phyloP scores from a whole-genome alignment of 2,888 invertebrate species.

The Endomychus coccineus region DNA sequence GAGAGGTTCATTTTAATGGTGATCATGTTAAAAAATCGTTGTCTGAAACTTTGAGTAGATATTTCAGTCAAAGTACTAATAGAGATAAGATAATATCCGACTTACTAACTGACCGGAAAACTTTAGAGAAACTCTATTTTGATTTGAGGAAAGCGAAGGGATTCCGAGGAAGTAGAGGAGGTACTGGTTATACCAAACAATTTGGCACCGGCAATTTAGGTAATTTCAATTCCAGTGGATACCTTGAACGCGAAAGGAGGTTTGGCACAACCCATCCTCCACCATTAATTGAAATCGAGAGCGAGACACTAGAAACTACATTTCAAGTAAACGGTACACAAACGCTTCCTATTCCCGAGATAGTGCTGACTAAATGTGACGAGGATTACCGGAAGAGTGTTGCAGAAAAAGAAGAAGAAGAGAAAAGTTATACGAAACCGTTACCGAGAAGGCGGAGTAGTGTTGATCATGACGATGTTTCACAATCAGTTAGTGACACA shows the following conservation, averaged over 20 bases:
- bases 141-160: constrained; percentile 62
- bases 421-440: constrained; percentile 29
- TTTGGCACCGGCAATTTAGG: constrained; percentile 6
- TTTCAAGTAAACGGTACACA: constrained; percentile 48
- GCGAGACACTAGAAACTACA: constrained; percentile 50
- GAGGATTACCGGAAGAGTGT: constrained; percentile 43
- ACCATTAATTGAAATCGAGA: constrained; percentile 60
- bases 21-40: constrained; percentile 54
- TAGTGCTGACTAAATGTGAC: constrained; percentile 46
- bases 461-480: constrained; percentile 77
- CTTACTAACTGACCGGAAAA: constrained; percentile 63
- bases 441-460: constrained; percentile 60
- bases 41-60: constrained; percentile 59
- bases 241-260: constrained; percentile 11
- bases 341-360: constrained; percentile 54
- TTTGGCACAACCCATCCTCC: constrained; percentile 44
- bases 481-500: constrained; percentile 80
- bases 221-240: constrained; percentile 4
- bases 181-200: constrained; percentile 26
- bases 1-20: constrained; percentile 40
- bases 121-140: constrained; percentile 66
- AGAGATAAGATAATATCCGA: constrained; percentile 65
- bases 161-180: constrained; percentile 42
- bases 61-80: constrained; percentile 58
- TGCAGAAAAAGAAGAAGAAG: constrained; percentile 46